Conservation (phyloP, 1,140 invertebrate species). For the Macrobrachium nipponense region DNA sequence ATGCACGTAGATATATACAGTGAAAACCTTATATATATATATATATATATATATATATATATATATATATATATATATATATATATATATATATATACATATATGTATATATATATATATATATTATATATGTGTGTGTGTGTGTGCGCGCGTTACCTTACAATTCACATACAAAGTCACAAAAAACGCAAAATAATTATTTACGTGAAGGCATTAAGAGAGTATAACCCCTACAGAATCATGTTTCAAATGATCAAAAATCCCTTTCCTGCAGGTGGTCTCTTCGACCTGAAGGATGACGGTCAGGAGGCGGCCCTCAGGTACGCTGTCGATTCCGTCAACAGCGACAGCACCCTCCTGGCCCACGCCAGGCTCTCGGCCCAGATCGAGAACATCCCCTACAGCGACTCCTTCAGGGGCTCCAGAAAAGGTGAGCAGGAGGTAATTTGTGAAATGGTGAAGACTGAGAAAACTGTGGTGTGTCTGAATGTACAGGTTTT, state of each 20-base stretch:
- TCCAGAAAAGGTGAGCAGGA: conserved; percentile 32
- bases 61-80: conserved; percentile 14
- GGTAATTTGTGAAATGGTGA: no score
- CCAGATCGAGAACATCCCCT: conserved; percentile 38
- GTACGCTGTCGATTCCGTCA: conserved; percentile 44
- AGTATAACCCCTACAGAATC: neutral
- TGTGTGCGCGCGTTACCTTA: neutral
- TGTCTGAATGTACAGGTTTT: no score
- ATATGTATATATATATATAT: conserved; percentile 15
- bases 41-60: conserved; percentile 14
- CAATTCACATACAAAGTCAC: neutral
- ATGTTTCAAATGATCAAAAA: neutral
- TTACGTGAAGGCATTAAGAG: neutral
- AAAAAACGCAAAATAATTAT: neutral
- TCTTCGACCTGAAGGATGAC: conserved; percentile 32
- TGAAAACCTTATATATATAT: neutral
- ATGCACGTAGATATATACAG: no score
- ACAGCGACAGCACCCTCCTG: conserved; percentile 40
- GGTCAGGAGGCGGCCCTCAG: conserved; percentile 32
- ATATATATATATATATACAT: conserved; percentile 17
- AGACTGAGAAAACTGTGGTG: no score
- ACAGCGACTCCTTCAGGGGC: conserved; percentile 39
- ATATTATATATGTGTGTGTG: no score
- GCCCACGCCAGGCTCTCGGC: conserved; percentile 39
- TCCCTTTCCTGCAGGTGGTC: conserved; percentile 18